Evolutionary conservation across 2,113 vertebrate genomes (phyloP).

Genomic region (Tylochromis polylepis): DNA sequence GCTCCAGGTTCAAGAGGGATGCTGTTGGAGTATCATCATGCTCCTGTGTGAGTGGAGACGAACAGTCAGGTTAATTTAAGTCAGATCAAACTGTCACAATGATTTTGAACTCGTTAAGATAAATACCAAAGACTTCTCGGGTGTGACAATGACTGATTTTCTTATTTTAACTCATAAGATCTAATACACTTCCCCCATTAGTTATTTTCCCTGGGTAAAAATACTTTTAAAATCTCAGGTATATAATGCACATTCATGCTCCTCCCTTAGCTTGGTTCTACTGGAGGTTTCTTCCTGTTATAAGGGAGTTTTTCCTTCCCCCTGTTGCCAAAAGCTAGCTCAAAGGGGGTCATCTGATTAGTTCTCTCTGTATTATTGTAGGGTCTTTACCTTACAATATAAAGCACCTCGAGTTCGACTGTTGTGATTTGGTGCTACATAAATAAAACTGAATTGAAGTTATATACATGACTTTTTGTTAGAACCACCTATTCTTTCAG

Average conservation of each 20-base stretch:
- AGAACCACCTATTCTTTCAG: not conserved
- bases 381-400: not conserved
- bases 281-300: not conserved
- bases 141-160: not conserved
- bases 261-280: not conserved
- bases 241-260: not conserved
- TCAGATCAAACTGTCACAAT: not conserved
- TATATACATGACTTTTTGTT: not conserved
- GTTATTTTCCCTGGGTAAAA: not conserved
- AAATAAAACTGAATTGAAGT: not conserved
- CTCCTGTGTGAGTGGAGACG: constrained; percentile 68
- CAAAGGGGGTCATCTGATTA: not conserved
- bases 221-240: not conserved
- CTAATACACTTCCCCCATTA: not conserved
- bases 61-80: not conserved
- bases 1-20: constrained; percentile 76
- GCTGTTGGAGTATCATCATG: constrained; percentile 75
- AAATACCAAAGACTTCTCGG: not conserved
- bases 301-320: not conserved
- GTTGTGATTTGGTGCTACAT: not conserved
- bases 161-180: not conserved
- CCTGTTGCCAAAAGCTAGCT: not conserved
- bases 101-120: not conserved
- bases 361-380: not conserved
- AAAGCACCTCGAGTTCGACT: not conserved